Conservation (phyloP, 2,888 invertebrate species). For the Dasysyrphus tricinctus region DNA sequence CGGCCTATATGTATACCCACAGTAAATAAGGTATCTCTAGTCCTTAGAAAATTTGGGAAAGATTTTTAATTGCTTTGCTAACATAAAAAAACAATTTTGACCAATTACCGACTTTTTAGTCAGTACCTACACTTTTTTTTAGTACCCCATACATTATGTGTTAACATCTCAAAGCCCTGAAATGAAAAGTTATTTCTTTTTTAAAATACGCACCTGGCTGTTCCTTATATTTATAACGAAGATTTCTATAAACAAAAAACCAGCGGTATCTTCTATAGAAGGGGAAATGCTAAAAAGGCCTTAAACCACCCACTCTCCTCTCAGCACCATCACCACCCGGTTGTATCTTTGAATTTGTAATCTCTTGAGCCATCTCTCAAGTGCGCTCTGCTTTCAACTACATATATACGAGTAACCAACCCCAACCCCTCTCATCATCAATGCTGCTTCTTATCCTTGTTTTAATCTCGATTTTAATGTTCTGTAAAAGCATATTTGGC, state of each 20-base stretch:
- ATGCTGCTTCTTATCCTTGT: conserved; percentile 77
- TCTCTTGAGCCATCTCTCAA: conserved; percentile 67
- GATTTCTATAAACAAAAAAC: conserved; percentile 5
- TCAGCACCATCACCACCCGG: conserved; percentile 21
- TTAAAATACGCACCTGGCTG: conserved; percentile 13
- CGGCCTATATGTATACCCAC: too few species aligned
- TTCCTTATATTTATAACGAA: neutral
- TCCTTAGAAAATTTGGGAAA: too few species aligned
- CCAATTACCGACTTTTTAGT: too few species aligned
- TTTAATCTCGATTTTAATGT: conserved; percentile 79
- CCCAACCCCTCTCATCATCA: conserved; percentile 44
- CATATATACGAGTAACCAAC: neutral
- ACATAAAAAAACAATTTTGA: too few species aligned
- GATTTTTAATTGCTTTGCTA: too few species aligned
- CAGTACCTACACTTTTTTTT: too few species aligned
- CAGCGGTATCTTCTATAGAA: conserved; percentile 27
- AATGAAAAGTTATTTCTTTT: neutral
- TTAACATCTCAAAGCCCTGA: too few species aligned
- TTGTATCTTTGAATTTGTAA: conserved; percentile 71
- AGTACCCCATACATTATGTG: too few species aligned
- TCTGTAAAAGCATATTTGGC: conserved; percentile 79
- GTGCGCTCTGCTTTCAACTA: conserved; percentile 10
- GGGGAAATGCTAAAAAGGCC: conserved; percentile 51
- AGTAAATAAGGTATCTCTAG: too few species aligned
- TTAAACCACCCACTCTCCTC: conserved; percentile 40